Evolutionary conservation across 2,888 invertebrate species (phyloP).

Genomic region (Diplolepis rosae): DNA sequence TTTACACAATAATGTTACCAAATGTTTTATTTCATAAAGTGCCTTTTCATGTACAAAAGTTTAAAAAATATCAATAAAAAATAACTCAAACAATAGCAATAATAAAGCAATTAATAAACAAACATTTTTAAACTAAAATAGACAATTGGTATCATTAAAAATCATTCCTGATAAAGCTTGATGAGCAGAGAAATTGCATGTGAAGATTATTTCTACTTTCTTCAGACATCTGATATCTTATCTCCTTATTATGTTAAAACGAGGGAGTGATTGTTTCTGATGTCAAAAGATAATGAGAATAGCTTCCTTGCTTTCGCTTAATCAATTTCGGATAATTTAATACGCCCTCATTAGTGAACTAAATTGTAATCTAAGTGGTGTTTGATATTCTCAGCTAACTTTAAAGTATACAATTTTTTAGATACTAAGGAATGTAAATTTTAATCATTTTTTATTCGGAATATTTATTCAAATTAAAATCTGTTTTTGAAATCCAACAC

Average conservation of each 20-base stretch:
- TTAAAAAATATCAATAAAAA: too few species aligned
- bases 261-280: constrained; percentile 20
- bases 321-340: constrained; percentile 24
- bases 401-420: too few species aligned
- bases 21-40: too few species aligned
- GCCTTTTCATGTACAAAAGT: not conserved
- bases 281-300: constrained; percentile 26
- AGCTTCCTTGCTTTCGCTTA: constrained; percentile 9
- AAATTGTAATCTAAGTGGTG: constrained; percentile 14
- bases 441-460: too few species aligned
- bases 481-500: too few species aligned
- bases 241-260: not conserved
- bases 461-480: too few species aligned
- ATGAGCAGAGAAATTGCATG: not conserved
- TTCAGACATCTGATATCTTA: constrained; percentile 10
- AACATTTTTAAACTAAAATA: not conserved
- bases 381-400: not conserved
- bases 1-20: not conserved
- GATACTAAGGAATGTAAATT: too few species aligned
- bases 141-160: not conserved
- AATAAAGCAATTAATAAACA: too few species aligned
- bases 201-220: constrained; percentile 1
- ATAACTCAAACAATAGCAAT: too few species aligned
- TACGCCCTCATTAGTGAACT: constrained; percentile 10
- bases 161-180: not conserved